Percentiles rank a stretch among this genome's conserved stretches.
Evolutionary conservation across 1,140 invertebrate genomes (phyloP).

Genomic region (Leptinotarsa defecta): DNA sequence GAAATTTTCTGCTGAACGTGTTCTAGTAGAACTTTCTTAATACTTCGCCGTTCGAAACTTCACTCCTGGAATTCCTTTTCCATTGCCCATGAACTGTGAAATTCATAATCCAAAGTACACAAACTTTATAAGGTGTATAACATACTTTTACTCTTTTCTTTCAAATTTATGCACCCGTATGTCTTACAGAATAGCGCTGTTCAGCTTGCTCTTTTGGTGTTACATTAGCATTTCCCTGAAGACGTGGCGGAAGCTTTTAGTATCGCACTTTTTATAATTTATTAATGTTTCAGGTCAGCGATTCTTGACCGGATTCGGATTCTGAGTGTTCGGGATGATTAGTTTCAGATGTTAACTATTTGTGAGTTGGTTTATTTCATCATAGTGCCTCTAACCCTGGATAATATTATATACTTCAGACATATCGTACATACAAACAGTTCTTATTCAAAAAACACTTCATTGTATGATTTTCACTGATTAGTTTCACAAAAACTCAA

Average conservation of each 20-base stretch:
- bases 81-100: slow-evolving; percentile 5
- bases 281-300: too few species aligned
- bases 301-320: too few species aligned
- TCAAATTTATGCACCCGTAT: not conserved
- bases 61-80: not conserved
- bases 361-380: too few species aligned
- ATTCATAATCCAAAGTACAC: slow-evolving; percentile 3
- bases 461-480: too few species aligned
- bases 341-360: too few species aligned
- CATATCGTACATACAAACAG: too few species aligned
- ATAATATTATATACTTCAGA: too few species aligned
- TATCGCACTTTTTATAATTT: not conserved
- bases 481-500: too few species aligned
- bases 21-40: not conserved
- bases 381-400: too few species aligned
- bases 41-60: not conserved
- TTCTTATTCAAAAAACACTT: too few species aligned
- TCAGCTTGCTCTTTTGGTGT: not conserved
- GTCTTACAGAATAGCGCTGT: not conserved
- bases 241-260: not conserved
- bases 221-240: not conserved
- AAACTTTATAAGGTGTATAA: slow-evolving; percentile 1
- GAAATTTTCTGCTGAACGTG: not conserved
- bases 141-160: slow-evolving; percentile 6
- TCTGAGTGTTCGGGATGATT: too few species aligned